phyloP scores from a whole-genome alignment of 2,888 invertebrate species.

The Polydrusus cervinus region DNA sequence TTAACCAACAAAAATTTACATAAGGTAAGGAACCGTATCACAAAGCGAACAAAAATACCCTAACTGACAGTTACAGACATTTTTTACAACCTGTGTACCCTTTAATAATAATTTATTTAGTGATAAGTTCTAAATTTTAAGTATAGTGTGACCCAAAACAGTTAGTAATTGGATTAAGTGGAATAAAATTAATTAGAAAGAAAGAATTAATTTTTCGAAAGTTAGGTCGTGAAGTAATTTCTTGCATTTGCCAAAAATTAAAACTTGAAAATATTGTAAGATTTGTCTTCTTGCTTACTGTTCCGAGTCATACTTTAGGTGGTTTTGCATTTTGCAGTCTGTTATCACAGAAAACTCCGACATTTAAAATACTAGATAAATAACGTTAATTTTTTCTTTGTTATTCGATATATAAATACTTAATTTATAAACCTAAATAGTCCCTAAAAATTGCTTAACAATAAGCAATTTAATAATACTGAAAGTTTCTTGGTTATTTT shows the following conservation, averaged over 20 bases:
- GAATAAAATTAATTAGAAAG: too few relatives aligned
- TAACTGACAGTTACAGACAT: background rate
- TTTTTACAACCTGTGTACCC: background rate
- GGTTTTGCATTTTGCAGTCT: background rate
- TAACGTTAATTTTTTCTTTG: background rate
- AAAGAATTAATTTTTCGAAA: too few relatives aligned
- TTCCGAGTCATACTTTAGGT: too few relatives aligned
- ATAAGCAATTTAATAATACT: background rate
- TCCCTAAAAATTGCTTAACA: background rate
- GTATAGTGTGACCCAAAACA: too few relatives aligned
- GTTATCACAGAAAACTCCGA: conserved; percentile 31
- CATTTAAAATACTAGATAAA: conserved; percentile 2
- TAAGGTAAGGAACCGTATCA: conserved; percentile 2
- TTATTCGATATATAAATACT: background rate
- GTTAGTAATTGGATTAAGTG: too few relatives aligned
- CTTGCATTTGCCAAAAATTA: too few relatives aligned
- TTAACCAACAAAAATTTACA: conserved; percentile 27
- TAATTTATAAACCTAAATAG: conserved; percentile 5
- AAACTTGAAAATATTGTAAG: too few relatives aligned
- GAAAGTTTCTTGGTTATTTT: background rate
- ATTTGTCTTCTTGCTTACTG: too few relatives aligned
- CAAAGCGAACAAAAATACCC: conserved; percentile 11
- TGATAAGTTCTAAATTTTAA: conserved; percentile 15
- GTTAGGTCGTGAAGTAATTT: too few relatives aligned
- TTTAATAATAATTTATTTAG: background rate